phyloP scores from a whole-genome alignment of 1,140 invertebrate species.

The Diplogasteroides magnus region DNA sequence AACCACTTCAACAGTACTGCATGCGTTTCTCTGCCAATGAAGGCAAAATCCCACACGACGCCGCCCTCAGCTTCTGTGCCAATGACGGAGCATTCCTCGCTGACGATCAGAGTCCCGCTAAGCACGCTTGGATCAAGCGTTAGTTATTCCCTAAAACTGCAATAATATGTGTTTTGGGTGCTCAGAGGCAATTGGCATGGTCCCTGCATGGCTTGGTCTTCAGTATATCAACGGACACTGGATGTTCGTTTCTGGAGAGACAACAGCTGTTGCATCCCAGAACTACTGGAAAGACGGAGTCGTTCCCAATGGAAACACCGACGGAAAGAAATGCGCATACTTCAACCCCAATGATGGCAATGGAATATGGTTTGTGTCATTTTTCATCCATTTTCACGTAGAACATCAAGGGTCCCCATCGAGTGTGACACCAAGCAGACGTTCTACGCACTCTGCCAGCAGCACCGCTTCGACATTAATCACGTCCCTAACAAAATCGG shows the following conservation, averaged over 20 bases:
- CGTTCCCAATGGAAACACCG: not conserved
- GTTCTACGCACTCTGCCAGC: not conserved
- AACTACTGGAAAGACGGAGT: not conserved
- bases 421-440: not conserved
- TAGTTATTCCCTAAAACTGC: too few relatives aligned
- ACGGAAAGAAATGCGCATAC: not conserved
- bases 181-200: too few relatives aligned
- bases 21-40: not conserved
- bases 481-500: not conserved
- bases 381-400: too few relatives aligned
- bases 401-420: not conserved
- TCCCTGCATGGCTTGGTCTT: not conserved
- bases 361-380: too few relatives aligned
- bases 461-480: not conserved
- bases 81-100: too few relatives aligned
- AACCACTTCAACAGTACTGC: not conserved
- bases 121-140: too few relatives aligned
- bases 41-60: too few relatives aligned
- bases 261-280: too few relatives aligned
- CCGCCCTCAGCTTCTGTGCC: too few relatives aligned
- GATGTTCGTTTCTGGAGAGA: not conserved
- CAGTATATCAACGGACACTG: not conserved
- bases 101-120: too few relatives aligned
- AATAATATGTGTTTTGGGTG: too few relatives aligned
- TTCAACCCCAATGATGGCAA: not conserved